These are phyloP conservation scores for Aurelia aurita DNA, from an alignment of 30 jellyfish, hydroid and myxozoan genomes.

Conservation along the genomic window DNA sequence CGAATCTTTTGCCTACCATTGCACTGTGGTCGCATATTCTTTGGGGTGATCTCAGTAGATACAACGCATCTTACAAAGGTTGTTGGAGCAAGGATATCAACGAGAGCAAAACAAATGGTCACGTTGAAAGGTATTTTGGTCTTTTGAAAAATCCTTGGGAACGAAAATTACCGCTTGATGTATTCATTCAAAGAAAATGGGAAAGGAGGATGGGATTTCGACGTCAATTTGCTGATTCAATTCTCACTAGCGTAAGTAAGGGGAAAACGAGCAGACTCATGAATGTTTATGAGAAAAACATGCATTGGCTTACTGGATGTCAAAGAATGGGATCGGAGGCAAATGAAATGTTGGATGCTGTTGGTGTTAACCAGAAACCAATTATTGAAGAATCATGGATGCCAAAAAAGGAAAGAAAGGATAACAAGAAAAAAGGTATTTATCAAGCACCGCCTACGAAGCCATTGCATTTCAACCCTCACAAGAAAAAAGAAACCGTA, in stretches of 20 bases:
- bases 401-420: neutral
- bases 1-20: constrained; percentile 3
- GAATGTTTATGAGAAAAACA: neutral
- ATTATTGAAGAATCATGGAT: neutral
- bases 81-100: neutral
- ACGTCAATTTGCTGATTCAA: constrained; percentile 21
- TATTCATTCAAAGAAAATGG: constrained; percentile 15
- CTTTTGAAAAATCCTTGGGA: constrained; percentile 14
- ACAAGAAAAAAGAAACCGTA: neutral
- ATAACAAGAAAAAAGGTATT: neutral
- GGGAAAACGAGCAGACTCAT: neutral
- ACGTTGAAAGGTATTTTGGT: constrained; percentile 9
- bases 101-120: constrained; percentile 23
- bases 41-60: constrained; percentile 15
- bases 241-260: neutral
- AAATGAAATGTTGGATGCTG: neutral
- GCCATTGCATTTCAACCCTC: constrained; percentile 16
- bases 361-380: neutral
- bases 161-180: neutral
- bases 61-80: neutral
- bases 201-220: neutral
- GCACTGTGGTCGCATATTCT: constrained; percentile 25
- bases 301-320: constrained; percentile 18
- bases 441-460: constrained; percentile 13
- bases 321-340: neutral